These are phyloP conservation scores for Rhabdomys pumilio DNA, from an alignment of 2,797 vertebrate genomes.

Conservation along the genomic window DNA sequence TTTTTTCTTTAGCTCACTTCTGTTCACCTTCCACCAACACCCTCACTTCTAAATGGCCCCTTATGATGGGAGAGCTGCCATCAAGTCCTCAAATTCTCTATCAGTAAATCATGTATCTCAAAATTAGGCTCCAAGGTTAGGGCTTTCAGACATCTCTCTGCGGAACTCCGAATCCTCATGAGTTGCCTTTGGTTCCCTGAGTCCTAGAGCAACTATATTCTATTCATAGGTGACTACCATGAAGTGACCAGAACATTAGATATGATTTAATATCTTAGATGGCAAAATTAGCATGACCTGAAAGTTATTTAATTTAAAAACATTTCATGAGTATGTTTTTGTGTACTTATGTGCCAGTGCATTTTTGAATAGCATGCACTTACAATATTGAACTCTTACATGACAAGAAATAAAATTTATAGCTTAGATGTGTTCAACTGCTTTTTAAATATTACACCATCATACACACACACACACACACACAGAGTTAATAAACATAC, in stretches of 20 bases:
- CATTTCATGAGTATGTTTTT: slow-evolving; percentile 24
- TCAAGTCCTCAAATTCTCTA: background rate
- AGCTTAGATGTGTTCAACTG: slow-evolving; percentile 41
- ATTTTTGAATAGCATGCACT: background rate
- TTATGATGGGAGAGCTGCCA: background rate
- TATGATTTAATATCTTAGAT: slow-evolving; percentile 66
- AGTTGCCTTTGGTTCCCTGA: no score
- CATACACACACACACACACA: background rate
- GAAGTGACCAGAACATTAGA: slow-evolving; percentile 1
- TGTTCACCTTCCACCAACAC: background rate
- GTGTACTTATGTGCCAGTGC: background rate
- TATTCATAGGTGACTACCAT: slow-evolving; percentile 52
- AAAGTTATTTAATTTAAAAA: slow-evolving; percentile 54
- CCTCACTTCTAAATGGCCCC: background rate
- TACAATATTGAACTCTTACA: slow-evolving; percentile 27
- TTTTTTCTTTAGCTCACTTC: slow-evolving; percentile 29
- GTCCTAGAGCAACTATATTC: background rate
- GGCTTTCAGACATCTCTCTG: slow-evolving; percentile 47
- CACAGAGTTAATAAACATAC: background rate
- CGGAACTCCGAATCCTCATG: background rate
- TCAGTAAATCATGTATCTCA: slow-evolving; percentile 17
- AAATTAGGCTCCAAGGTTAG: slow-evolving; percentile 24
- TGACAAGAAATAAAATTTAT: slow-evolving; percentile 17
- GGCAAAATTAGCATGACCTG: background rate
- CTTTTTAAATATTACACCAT: background rate